Evolutionary conservation across 1,140 invertebrate species (phyloP).

Genomic region (Drosophila jambulina): DNA sequence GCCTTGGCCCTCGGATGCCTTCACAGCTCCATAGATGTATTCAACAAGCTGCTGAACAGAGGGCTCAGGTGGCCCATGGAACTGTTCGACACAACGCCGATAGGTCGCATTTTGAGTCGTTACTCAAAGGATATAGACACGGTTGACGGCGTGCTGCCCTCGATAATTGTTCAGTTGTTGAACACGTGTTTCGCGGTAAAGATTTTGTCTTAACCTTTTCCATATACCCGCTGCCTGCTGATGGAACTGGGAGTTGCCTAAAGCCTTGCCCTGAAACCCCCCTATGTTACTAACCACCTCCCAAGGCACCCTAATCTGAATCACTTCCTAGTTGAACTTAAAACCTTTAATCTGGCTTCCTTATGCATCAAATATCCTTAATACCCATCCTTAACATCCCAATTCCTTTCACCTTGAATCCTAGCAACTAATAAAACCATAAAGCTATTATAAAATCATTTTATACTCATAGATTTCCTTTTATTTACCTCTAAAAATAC

Average conservation of each 20-base stretch:
- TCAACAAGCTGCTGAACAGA: conserved; percentile 87
- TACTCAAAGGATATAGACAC: conserved; percentile 91
- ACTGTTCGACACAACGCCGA: conserved; percentile 92
- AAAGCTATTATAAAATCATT: background rate
- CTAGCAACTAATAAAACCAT: background rate
- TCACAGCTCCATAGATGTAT: conserved; percentile 86
- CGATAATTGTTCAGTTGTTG: conserved; percentile 63
- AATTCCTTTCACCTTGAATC: background rate
- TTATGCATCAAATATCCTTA: background rate
- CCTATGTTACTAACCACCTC: conserved; percentile 15
- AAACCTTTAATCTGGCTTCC: conserved; percentile 2
- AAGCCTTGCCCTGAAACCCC: background rate
- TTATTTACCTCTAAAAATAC: background rate
- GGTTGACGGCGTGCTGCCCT: conserved; percentile 87
- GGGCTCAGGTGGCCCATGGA: conserved; percentile 89
- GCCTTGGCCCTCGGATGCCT: conserved; percentile 85
- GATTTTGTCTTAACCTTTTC: conserved; percentile 17
- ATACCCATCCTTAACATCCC: background rate
- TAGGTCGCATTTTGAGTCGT: conserved; percentile 91
- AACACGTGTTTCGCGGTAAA: conserved; percentile 80
- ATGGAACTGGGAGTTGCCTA: conserved; percentile 13
- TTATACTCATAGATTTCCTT: background rate
- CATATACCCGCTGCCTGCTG: background rate
- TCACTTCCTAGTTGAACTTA: conserved; percentile 8
- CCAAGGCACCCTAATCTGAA: background rate